Base-by-base conservation (phyloP, 1,140 invertebrate species). In the Linepithema humile region DNA sequence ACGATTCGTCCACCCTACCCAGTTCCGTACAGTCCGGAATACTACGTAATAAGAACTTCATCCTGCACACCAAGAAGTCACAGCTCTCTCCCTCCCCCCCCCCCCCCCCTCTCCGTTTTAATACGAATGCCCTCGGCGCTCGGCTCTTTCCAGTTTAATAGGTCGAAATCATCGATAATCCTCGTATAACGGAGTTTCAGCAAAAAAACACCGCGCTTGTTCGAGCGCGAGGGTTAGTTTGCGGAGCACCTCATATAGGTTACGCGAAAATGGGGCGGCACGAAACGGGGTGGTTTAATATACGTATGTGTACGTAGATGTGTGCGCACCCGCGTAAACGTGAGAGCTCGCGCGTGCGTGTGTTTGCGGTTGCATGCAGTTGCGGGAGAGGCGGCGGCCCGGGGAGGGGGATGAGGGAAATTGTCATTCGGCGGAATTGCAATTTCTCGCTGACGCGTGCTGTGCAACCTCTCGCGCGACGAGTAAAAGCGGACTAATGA, bases 391-490 rank as follows among this genome's bases (percentile, higher is more conserved):
- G 7, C 17, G 9, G 29, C 43, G 62, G 70, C 29, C 67, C 67
- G 67, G 17, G 2, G 73, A 38, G 17, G 75, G 38, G 59, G 77
- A 60, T 43, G 72, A 64, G 85, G 60, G 84, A 84, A 88, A 89
- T 88, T 89, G 90, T 92, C 90, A 91, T 92, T 92, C 89, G 90
- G 88, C 89, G 87, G 84, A 92, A 92, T 92, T 91, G 90, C 90
- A 91, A 92, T 92, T 92, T 91, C 91, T 88, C 88, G 90, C 91
- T 92, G 89, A 92, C 91, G 87, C 86, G 83, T 90, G 85, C 90
- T 85, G 84, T 90, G 89, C 88, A 89, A 86, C 87, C 85, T 84
- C 77, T 86, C 85, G 62, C 85, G 67, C 87, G 84, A 85, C 32
- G 82, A 91, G 87, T 86, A 89, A 91, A 89, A 86, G 85, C 88